Conservation (phyloP, 2,888 invertebrate species). For the Pristionchus arcanus region DNA sequence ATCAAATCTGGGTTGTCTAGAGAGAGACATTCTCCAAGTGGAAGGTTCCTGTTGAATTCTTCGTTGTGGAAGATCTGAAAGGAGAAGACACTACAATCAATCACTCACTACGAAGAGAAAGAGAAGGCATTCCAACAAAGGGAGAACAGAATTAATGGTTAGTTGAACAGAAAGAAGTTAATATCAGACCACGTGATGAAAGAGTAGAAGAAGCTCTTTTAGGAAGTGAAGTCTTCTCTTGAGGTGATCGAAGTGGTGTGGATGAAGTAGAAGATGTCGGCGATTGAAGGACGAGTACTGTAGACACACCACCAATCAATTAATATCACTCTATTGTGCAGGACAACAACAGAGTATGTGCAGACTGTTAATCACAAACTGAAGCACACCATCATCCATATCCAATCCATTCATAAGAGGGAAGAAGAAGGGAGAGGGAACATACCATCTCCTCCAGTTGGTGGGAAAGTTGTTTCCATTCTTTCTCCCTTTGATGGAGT, state of each 20-base stretch:
- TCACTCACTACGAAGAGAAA: slow-evolving; percentile 39
- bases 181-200: not conserved
- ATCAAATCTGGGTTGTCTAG: slow-evolving; percentile 76
- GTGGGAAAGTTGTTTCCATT: slow-evolving; percentile 32
- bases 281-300: not conserved
- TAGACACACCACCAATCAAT: slow-evolving; percentile 18
- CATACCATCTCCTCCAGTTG: slow-evolving; percentile 48
- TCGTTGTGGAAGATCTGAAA: slow-evolving; percentile 67
- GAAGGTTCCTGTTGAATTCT: slow-evolving; percentile 72
- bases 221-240: not conserved
- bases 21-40: slow-evolving; percentile 77
- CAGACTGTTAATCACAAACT: not conserved
- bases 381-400: not conserved
- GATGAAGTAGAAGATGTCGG: not conserved
- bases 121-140: not conserved
- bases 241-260: not conserved
- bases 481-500: slow-evolving; percentile 63
- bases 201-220: slow-evolving; percentile 11
- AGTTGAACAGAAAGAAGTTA: not conserved
- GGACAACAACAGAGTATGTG: not conserved
- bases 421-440: not conserved
- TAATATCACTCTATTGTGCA: not conserved
- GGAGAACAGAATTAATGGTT: not conserved
- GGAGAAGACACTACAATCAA: slow-evolving; percentile 52
- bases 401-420: not conserved